phyloP scores from a whole-genome alignment of 2,113 vertebrate genomes.

The Aegithalos caudatus region DNA sequence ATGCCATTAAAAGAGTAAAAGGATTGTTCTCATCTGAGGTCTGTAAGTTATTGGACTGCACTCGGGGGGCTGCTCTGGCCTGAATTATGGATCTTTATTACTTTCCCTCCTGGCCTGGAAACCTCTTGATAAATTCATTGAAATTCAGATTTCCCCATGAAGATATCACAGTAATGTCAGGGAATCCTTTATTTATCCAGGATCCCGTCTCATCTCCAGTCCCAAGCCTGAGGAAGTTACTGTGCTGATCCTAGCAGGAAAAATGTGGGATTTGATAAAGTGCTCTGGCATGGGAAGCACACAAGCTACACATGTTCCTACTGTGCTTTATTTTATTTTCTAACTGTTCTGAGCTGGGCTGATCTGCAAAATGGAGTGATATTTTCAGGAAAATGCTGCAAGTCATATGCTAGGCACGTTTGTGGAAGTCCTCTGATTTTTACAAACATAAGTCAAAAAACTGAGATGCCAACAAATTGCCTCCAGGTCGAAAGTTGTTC shows the following conservation, averaged over 20 bases:
- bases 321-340: not conserved
- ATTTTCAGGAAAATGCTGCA: not conserved
- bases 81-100: not conserved
- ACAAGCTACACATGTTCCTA: not conserved
- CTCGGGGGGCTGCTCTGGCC: not conserved
- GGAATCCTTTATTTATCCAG: not conserved
- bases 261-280: not conserved
- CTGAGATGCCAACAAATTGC: not conserved
- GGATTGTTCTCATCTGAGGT: not conserved
- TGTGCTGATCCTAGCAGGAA: not conserved
- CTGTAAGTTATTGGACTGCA: not conserved
- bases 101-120: not conserved
- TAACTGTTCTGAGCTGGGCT: not conserved
- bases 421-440: not conserved
- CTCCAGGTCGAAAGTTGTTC: not conserved
- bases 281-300: not conserved
- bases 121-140: not conserved
- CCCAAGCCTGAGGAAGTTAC: not conserved
- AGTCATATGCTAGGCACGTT: not conserved
- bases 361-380: not conserved
- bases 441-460: not conserved
- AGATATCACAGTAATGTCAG: not conserved
- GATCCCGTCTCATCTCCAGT: not conserved
- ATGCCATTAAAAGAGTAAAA: not conserved
- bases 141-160: not conserved